Evolutionary conservation across 1,140 invertebrate species (phyloP), one percentile per base, ranked within the genome.

Genomic region (Lasaia peninsularis): DNA sequence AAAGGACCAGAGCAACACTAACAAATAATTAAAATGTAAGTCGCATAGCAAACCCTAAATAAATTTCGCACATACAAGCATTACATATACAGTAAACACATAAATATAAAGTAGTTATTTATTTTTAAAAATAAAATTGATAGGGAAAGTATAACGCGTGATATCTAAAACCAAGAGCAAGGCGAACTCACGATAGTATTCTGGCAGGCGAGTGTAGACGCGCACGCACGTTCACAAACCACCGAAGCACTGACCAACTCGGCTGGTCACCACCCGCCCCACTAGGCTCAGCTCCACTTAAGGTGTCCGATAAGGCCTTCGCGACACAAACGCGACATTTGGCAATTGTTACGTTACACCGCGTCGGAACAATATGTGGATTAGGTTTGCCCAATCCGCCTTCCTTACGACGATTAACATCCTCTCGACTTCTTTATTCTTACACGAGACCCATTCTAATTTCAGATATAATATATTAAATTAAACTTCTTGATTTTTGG

Each of bases 161-260:
- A 51, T 31, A 4, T 28, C 5, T 32, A 51, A 51, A 16, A 40
- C n/a, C 10, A 28, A 31, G 14, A 52, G 50, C 50, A 28, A 52
- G 35, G 37, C 10, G 20, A 32, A 74, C 72, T 75, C 69, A 75
- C 72, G 60, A 60, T 66, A 44, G 51, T 54, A 34, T 60, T 56
- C 35, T 63, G 53, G 50, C 56, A 35, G 40, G 64, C 56, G 53
- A 57, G 60, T 64, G 62, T 52, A 49, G 69, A 70, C 65, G 64
- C 65, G 74, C 68, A 65, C 66, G 58, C 72, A 57, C 67, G 51
- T 59, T 57, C 64, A 71, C 67, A 21, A 58, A 53, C 66, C 50
- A 66, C 60, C 60, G 66, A 70, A 62, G 63, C 67, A 78, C 75
- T 78, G 73, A 63, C 65, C 69, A 60, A 34, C 24, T 33, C 28